phyloP scores from a whole-genome alignment of 2,888 invertebrate genomes.

The Andrena bucephala region DNA sequence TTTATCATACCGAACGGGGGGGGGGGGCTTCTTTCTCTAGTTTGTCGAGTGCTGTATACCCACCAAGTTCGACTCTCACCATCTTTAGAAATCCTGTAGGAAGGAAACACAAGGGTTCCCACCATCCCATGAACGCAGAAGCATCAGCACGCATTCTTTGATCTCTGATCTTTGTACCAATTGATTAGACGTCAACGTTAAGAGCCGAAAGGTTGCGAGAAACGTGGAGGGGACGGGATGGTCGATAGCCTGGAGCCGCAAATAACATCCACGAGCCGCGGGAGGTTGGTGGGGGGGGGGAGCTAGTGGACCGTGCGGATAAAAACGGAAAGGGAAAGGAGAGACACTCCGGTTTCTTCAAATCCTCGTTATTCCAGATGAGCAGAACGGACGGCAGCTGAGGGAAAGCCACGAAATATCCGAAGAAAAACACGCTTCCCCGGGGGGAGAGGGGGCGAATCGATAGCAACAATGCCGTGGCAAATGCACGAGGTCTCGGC shows the following conservation, averaged over 20 bases:
- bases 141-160: background rate
- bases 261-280: slow-evolving; percentile 9
- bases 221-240: background rate
- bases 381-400: slow-evolving; percentile 57
- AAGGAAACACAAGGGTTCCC: background rate
- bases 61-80: no score
- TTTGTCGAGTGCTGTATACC: no score
- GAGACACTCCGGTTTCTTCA: slow-evolving; percentile 57
- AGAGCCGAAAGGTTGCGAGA: background rate
- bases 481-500: slow-evolving; percentile 77
- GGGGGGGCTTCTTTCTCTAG: no score
- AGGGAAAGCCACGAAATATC: slow-evolving; percentile 78
- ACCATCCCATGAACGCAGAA: background rate
- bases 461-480: slow-evolving; percentile 82
- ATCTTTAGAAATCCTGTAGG: background rate
- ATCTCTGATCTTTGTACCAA: background rate
- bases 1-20: no score
- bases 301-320: background rate
- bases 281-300: background rate
- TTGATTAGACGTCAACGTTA: slow-evolving; percentile 3
- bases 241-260: background rate
- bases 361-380: slow-evolving; percentile 72
- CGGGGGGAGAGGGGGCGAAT: slow-evolving; percentile 71
- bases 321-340: slow-evolving; percentile 6
- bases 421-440: slow-evolving; percentile 80